Percentiles rank a stretch among this genome's conserved stretches.
Conservation (phyloP, 2,888 invertebrate species). For the Sinhomidia bicolor region DNA sequence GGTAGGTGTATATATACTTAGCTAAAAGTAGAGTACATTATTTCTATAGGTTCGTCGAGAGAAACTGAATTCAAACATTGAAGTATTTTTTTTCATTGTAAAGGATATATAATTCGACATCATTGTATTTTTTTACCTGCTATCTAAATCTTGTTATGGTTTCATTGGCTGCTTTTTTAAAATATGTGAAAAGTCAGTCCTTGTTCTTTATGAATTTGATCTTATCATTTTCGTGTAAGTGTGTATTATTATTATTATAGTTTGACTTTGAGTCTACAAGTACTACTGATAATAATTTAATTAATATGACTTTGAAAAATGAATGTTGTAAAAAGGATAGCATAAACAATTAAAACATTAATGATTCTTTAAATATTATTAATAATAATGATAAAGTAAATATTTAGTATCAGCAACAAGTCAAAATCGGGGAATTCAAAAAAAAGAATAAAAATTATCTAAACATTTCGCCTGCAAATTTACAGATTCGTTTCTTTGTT, state of each 20-base stretch:
- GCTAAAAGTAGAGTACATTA: not conserved
- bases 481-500: conserved; percentile 27
- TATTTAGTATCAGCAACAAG: conserved; percentile 30
- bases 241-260: conserved; percentile 2
- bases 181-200: conserved; percentile 70
- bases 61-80: not conserved
- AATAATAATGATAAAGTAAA: not conserved
- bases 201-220: conserved; percentile 40
- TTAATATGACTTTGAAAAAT: not conserved
- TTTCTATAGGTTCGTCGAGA: conserved; percentile 3
- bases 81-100: not conserved
- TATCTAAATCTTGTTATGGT: conserved; percentile 37
- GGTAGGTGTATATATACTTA: no score
- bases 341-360: conserved; percentile 22
- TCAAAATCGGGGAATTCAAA: conserved; percentile 5
- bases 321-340: conserved; percentile 7
- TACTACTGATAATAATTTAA: not conserved
- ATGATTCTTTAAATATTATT: not conserved
- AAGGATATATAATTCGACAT: not conserved
- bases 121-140: not conserved
- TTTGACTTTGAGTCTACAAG: not conserved
- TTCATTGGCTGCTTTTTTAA: conserved; percentile 57
- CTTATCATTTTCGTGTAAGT: conserved; percentile 11
- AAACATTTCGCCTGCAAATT: conserved; percentile 48
- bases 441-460: conserved; percentile 44